Conservation (phyloP, 2,888 invertebrate genomes). For the Gymnosoma rotundatum region DNA sequence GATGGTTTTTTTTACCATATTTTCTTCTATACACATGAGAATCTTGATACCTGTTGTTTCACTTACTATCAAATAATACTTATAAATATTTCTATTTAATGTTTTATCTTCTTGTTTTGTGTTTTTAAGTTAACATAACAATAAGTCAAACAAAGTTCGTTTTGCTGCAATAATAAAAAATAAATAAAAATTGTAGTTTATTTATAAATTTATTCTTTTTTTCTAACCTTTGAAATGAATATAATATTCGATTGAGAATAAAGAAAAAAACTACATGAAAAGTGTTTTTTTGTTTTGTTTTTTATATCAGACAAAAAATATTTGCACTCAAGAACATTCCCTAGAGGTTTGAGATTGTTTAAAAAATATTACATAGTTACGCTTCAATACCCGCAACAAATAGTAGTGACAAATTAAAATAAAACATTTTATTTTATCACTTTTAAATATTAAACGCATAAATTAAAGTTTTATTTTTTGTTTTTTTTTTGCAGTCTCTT, state of each 20-base stretch:
- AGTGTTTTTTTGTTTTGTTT: neutral
- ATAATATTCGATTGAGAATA: neutral
- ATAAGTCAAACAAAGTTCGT: constrained; percentile 17
- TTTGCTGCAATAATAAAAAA: neutral
- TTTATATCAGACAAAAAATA: neutral
- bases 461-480: too few species aligned
- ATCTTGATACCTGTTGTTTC: constrained; percentile 25
- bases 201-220: too few species aligned
- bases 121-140: neutral
- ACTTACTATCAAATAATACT: neutral
- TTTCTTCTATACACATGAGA: neutral
- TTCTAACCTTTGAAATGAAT: too few species aligned
- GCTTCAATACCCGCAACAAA: neutral
- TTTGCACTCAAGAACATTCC: neutral
- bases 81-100: neutral
- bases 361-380: constrained; percentile 12
- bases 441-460: too few species aligned
- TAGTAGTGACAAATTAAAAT: too few species aligned
- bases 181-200: too few species aligned
- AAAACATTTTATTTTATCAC: too few species aligned
- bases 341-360: constrained; percentile 8
- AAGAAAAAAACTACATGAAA: neutral
- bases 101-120: neutral
- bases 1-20: constrained; percentile 13
- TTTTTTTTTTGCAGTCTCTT: too few species aligned